Evolutionary conservation across 2,888 invertebrate genomes (phyloP).

Genomic region (Alitta virens): DNA sequence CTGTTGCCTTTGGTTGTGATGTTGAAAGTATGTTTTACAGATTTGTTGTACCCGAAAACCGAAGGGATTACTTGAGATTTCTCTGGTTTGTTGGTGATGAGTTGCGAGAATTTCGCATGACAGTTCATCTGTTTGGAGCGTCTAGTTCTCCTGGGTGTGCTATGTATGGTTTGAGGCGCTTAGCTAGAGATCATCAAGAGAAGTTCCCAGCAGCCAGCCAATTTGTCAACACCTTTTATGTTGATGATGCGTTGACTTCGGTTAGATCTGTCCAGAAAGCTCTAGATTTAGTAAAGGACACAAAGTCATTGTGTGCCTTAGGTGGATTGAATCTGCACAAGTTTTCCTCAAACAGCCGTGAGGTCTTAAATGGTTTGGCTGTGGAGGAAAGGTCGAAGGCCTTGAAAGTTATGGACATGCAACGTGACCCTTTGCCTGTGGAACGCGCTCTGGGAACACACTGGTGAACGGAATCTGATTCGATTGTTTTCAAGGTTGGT

Average conservation of each 20-base stretch:
- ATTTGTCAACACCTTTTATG: constrained; percentile 6
- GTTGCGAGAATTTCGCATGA: constrained; percentile 16
- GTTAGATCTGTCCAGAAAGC: not conserved
- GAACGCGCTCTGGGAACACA: constrained; percentile 19
- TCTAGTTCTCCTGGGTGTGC: constrained; percentile 11
- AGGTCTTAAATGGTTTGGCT: constrained; percentile 3
- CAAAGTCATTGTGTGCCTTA: not conserved
- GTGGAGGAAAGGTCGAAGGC: not conserved
- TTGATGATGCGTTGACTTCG: constrained; percentile 13
- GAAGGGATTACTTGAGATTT: constrained; percentile 14
- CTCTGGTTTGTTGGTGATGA: constrained; percentile 13
- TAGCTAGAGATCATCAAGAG: not conserved
- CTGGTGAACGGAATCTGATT: constrained; percentile 31
- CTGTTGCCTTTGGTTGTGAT: constrained; percentile 17
- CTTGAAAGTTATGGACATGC: not conserved
- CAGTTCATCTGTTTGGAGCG: constrained; percentile 18
- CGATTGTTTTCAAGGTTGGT: constrained; percentile 26
- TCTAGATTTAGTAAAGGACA: not conserved
- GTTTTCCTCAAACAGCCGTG: constrained; percentile 1
- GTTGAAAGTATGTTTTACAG: constrained; percentile 21
- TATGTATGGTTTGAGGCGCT: constrained; percentile 10
- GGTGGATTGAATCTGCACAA: constrained; percentile 11
- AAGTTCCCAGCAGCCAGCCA: not conserved
- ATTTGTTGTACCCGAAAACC: constrained; percentile 5
- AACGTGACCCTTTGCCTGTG: not conserved